phyloP scores from a whole-genome alignment of 2,113 vertebrate genomes.

The Barnardius zonarius region DNA sequence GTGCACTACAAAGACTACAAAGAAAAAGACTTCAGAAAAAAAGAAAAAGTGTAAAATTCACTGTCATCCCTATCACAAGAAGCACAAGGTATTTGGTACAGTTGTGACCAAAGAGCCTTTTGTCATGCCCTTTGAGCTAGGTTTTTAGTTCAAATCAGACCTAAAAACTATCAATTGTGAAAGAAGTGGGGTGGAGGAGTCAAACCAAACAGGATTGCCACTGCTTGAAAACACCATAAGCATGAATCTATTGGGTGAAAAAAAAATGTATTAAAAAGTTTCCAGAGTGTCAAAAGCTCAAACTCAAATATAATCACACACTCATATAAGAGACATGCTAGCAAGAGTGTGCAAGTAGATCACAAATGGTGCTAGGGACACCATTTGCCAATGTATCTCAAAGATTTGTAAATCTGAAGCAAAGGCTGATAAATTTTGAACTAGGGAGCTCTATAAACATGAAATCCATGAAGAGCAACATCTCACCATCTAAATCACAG shows the following conservation, averaged over 20 bases:
- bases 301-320: not conserved
- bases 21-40: not conserved
- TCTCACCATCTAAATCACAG: not conserved
- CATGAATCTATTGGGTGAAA: not conserved
- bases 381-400: not conserved
- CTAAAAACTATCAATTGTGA: not conserved
- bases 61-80: not conserved
- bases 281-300: not conserved
- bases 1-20: not conserved
- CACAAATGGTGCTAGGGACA: not conserved
- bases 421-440: not conserved
- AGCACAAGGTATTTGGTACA: not conserved
- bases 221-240: not conserved
- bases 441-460: not conserved
- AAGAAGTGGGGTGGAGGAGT: no score
- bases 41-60: not conserved
- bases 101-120: not conserved
- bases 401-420: not conserved
- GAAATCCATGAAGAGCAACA: not conserved
- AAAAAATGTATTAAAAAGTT: not conserved
- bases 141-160: not conserved
- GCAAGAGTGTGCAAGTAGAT: not conserved
- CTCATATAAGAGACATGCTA: not conserved
- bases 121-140: fast-evolving
- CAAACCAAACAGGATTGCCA: not conserved